A percentile compares a stretch with the other conserved stretches of the same genome.
These are phyloP conservation scores for Mesorhabditis sp. DNA, from an alignment of 2,888 invertebrate species.

Conservation along the genomic window DNA sequence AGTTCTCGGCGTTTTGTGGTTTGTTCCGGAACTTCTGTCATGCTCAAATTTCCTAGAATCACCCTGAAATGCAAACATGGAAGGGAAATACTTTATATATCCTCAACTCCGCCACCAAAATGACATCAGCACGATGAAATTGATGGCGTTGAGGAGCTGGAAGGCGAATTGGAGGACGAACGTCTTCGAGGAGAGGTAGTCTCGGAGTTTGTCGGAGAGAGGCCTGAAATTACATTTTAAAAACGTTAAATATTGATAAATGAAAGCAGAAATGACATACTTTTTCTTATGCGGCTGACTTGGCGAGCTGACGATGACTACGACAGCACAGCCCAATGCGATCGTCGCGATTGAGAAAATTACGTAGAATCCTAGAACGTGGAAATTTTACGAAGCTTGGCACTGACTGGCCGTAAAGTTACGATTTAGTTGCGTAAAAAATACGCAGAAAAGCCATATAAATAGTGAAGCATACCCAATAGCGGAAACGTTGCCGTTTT, in stretches of 20 bases:
- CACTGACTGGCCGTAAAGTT: no score
- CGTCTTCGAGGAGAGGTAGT: neutral
- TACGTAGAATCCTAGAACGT: constrained; percentile 1
- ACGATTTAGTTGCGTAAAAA: no score
- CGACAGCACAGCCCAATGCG: neutral
- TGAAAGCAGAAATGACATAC: no score
- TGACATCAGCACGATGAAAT: neutral
- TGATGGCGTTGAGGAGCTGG: neutral
- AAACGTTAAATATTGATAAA: neutral
- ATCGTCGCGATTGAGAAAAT: neutral
- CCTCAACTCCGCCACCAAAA: neutral
- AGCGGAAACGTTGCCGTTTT: neutral
- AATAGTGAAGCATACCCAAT: neutral
- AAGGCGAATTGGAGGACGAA: constrained; percentile 4
- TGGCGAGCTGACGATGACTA: neutral
- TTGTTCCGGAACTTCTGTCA: no score
- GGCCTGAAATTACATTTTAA: neutral
- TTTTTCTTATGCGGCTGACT: neutral
- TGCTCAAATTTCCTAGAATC: no score
- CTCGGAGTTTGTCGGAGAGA: neutral
- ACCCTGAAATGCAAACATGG: no score
- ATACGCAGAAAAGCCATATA: no score
- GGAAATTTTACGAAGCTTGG: neutral
- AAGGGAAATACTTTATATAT: no score
- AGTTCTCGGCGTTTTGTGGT: no score